Evolutionary conservation across 2,113 vertebrate genomes (phyloP), one percentile per base, ranked within the genome.

Genomic region (Tinamus guttatus): DNA sequence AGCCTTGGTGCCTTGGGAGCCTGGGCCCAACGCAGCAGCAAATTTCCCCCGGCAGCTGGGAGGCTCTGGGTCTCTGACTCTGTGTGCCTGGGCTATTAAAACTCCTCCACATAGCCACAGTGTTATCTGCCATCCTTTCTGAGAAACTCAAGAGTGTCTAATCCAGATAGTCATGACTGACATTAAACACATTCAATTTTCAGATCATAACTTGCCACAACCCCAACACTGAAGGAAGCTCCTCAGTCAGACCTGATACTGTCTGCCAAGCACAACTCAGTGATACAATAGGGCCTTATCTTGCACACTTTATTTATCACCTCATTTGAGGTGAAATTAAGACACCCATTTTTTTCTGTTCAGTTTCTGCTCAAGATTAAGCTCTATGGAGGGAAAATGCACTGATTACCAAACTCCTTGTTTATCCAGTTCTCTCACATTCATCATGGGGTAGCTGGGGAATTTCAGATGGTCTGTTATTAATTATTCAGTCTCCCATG

Each of bases 361-460:
- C 12, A 1, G 69, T 85, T 83, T 51, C 69, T 80, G 40, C 63
- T 83, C 59, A 94, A 96, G 73, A 95, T 93, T 93, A 90, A 93
- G 32, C 12, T 43, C 74, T 76, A 4, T n/a, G 43, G 87, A 95
- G 56, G 32, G 25, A 89, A 49, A 93, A 92, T 67, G 3, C 68
- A 85, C 49, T 89, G 83, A 87, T 9, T 92, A 73, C 49, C 82
- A 81, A 74, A 65, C 5, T 91, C 58, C 52, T 81, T 88, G 60
- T 62, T 95, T 95, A 90, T 59, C 63, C 58, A 59, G 2, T 64
- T n/a, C 89, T 85, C 80, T 87, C 58, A 59, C 58, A 84, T 78
- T 81, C 65, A 36, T 71, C 86, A 88, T 41, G 41, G 36, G 71
- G 38, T 69, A 40, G 19, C 47, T 78, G 56, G 59, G 85, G 68